Evolutionary conservation across 2,113 vertebrate genomes (phyloP).

Genomic region (Zapornia atra): DNA sequence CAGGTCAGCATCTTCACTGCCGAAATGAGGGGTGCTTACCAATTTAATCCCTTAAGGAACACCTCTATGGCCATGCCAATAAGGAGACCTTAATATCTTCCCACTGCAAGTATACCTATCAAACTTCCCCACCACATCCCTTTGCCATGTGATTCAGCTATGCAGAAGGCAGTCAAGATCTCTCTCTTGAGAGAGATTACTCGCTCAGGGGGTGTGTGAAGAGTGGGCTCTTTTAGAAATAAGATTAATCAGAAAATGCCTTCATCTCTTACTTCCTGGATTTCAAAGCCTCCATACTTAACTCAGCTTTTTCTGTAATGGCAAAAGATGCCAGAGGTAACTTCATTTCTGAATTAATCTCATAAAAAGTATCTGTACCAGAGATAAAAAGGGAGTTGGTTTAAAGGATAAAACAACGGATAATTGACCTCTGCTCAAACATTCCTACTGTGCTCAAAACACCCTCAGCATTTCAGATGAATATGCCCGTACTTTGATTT

Average conservation of each 20-base stretch:
- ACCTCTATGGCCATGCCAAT: neutral
- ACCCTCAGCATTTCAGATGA: conserved; percentile 34
- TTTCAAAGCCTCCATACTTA: conserved; percentile 12
- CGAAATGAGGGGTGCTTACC: neutral
- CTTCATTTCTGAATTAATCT: conserved; percentile 21
- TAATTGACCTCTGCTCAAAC: conserved; percentile 38
- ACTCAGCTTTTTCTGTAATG: neutral
- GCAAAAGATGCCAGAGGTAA: conserved; percentile 31
- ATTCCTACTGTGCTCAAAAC: conserved; percentile 28
- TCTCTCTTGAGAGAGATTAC: neutral
- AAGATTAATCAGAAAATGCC: neutral
- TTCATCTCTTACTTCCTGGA: neutral
- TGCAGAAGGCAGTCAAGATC: neutral
- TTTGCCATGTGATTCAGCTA: neutral
- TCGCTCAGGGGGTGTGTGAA: neutral
- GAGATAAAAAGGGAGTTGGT: conserved; percentile 26
- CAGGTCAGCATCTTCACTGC: neutral
- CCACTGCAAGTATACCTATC: too few species aligned
- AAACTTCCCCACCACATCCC: neutral
- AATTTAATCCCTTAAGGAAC: neutral
- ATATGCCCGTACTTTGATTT: conserved; percentile 34
- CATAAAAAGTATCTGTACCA: neutral
- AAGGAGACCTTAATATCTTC: neutral
- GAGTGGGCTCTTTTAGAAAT: neutral
- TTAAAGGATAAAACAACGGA: conserved; percentile 51